Evolutionary conservation across 2,888 invertebrate species (phyloP).

Genomic region (Drosophila pegasa): DNA sequence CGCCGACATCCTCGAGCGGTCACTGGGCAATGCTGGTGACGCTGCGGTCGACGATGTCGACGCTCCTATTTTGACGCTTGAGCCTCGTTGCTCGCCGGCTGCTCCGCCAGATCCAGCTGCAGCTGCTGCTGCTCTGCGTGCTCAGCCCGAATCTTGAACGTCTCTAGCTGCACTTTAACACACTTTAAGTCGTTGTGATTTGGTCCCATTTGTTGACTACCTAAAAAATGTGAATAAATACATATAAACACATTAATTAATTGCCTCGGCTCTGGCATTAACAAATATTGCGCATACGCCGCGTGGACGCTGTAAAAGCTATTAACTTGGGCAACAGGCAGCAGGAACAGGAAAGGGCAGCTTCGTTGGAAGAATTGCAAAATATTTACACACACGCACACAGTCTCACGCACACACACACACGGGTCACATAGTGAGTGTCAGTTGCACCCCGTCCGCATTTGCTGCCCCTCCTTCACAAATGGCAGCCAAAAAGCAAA

Average conservation of each 20-base stretch:
- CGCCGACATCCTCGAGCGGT: conserved; percentile 69
- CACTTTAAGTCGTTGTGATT: conserved; percentile 61
- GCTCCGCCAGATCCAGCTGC: conserved; percentile 20
- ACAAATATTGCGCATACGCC: conserved; percentile 51
- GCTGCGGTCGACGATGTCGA: conserved; percentile 69
- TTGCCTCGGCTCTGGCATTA: too few species aligned
- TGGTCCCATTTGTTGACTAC: conserved; percentile 74
- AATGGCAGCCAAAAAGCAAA: conserved; percentile 42
- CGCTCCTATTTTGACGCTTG: conserved; percentile 69
- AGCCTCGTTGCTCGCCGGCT: conserved; percentile 23
- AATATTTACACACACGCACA: conserved; percentile 20
- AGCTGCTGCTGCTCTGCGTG: conserved; percentile 25
- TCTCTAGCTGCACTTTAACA: conserved; percentile 55
- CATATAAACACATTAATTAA: not conserved
- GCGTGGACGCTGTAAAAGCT: conserved; percentile 9
- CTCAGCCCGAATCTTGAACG: conserved; percentile 20
- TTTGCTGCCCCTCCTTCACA: conserved; percentile 2
- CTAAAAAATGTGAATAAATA: conserved; percentile 8
- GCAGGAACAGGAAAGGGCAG: conserved; percentile 16
- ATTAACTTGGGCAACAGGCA: not conserved
- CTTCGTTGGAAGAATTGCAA: conserved; percentile 12
- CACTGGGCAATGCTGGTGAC: conserved; percentile 54
- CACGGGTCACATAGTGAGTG: conserved; percentile 20
- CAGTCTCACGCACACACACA: conserved; percentile 8
- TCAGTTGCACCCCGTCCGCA: conserved; percentile 25